Percentiles rank a stretch among this genome's conserved stretches.
These are phyloP conservation scores for Scelioninae gen. 1 DNA, from an alignment of 2,888 invertebrate genomes.

Conservation along the genomic window DNA sequence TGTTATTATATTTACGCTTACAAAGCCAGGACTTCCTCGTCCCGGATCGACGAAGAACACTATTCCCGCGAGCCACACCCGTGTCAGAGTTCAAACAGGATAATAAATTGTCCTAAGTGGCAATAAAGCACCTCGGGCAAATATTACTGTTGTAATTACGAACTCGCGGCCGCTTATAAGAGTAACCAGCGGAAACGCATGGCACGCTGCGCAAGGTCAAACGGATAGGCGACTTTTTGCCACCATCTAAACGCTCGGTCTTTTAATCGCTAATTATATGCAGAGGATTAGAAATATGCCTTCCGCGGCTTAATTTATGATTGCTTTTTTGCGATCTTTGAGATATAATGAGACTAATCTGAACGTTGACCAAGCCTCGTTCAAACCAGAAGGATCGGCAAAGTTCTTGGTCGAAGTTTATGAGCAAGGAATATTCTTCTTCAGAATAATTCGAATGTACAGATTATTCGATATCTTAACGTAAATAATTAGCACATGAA, in stretches of 20 bases:
- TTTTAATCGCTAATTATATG: constrained; percentile 37
- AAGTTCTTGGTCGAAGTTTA: not conserved
- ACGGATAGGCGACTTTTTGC: constrained; percentile 9
- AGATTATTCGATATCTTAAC: too few species aligned
- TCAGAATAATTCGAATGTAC: too few species aligned
- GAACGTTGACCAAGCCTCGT: not conserved
- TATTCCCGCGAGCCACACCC: constrained; percentile 74
- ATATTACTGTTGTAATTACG: constrained; percentile 77
- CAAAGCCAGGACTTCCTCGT: constrained; percentile 70
- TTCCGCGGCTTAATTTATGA: constrained; percentile 25
- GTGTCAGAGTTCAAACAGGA: constrained; percentile 78
- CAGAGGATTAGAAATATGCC: constrained; percentile 9
- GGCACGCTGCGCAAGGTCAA: constrained; percentile 28
- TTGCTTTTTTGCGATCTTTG: not conserved
- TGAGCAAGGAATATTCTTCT: too few species aligned
- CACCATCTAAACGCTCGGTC: constrained; percentile 1
- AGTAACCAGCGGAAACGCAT: constrained; percentile 45
- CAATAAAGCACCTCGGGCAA: constrained; percentile 74
- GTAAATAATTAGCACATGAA: too few species aligned
- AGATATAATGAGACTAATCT: constrained; percentile 35
- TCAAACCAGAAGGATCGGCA: constrained; percentile 30
- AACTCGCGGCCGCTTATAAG: constrained; percentile 73
- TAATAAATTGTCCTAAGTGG: constrained; percentile 76
- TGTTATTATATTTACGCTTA: too few species aligned
- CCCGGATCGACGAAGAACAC: constrained; percentile 56